phyloP scores from a whole-genome alignment of 2,113 vertebrate genomes.

The Zingel zingel region DNA sequence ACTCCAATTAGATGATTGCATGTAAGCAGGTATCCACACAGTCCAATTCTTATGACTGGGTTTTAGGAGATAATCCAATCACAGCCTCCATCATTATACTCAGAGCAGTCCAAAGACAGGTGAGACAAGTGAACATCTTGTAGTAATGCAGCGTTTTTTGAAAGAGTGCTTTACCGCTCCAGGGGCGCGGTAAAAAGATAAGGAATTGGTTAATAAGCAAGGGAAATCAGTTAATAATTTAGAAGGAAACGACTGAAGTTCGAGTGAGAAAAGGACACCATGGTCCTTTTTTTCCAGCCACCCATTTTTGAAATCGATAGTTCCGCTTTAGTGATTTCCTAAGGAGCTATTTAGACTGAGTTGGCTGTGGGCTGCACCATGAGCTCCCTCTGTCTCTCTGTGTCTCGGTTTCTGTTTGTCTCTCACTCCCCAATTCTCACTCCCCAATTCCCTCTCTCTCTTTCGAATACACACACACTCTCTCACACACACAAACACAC shows the following conservation, averaged over 20 bases:
- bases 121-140: slow-evolving; percentile 14
- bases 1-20: slow-evolving; percentile 25
- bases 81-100: neutral
- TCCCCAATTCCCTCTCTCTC: slow-evolving; percentile 8
- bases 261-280: slow-evolving; percentile 46
- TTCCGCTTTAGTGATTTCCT: slow-evolving; percentile 75
- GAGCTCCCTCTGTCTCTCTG: slow-evolving; percentile 38
- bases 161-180: slow-evolving; percentile 30
- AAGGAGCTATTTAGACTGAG: slow-evolving; percentile 77
- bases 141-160: slow-evolving; percentile 1
- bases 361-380: slow-evolving; percentile 66
- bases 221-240: slow-evolving; percentile 60
- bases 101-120: neutral
- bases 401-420: slow-evolving; percentile 7
- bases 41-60: slow-evolving; percentile 4
- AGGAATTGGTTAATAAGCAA: slow-evolving; percentile 62
- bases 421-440: slow-evolving; percentile 12
- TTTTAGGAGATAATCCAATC: slow-evolving; percentile 45
- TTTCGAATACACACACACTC: neutral
- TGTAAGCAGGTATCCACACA: neutral
- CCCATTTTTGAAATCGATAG: slow-evolving; percentile 79
- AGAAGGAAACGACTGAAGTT: slow-evolving; percentile 49
- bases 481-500: slow-evolving; percentile 17
- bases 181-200: neutral
- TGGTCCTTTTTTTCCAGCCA: slow-evolving; percentile 45